These are phyloP conservation scores for Drosophila orena DNA, from an alignment of 1,140 invertebrate genomes.

Conservation along the genomic window DNA sequence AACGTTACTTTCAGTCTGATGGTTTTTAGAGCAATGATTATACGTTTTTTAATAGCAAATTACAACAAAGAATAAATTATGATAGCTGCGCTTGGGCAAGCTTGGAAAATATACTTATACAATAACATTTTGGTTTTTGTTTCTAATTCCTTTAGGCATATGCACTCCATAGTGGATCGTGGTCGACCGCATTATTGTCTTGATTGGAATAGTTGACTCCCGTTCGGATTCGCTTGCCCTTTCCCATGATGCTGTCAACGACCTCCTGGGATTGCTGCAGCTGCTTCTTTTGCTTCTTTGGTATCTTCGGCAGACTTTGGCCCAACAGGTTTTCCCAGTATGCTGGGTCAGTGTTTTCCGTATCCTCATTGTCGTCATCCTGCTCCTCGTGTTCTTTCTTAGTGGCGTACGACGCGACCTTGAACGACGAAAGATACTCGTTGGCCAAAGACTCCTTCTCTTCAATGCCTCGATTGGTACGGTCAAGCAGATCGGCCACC, in stretches of 20 bases:
- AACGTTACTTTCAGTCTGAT: too few relatives aligned
- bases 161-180: too few relatives aligned
- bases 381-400: not conserved
- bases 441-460: constrained; percentile 6
- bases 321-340: not conserved
- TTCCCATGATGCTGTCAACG: not conserved
- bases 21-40: not conserved
- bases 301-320: not conserved
- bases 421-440: constrained; percentile 2
- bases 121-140: not conserved
- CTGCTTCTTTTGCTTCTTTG: not conserved
- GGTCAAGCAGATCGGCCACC: not conserved
- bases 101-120: not conserved
- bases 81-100: not conserved
- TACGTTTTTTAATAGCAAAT: too few relatives aligned
- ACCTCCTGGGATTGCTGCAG: not conserved
- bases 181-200: too few relatives aligned
- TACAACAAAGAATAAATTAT: not conserved
- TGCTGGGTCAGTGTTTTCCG: not conserved
- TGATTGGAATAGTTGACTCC: not conserved
- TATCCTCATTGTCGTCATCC: not conserved
- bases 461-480: not conserved
- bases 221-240: not conserved
- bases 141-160: not conserved
- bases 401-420: not conserved